phyloP scores from a whole-genome alignment of 1,140 invertebrate genomes.

The Drosophila seguyi region DNA sequence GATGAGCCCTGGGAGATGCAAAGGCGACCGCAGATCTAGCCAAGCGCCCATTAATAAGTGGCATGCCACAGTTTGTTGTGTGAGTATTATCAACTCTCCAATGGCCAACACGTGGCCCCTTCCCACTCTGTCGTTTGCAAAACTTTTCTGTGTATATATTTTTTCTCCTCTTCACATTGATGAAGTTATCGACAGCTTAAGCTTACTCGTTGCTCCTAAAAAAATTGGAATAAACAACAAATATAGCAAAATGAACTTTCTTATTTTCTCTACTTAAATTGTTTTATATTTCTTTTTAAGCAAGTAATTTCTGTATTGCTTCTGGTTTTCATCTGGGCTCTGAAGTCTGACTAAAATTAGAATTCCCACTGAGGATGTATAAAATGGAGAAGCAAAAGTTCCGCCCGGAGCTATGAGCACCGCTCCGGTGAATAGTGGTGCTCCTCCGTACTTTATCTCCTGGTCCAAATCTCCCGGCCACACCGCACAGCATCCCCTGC shows the following conservation, averaged over 20 bases:
- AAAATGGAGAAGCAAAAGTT: conserved; percentile 15
- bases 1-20: conserved; percentile 38
- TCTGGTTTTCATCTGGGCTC: too few relatives aligned
- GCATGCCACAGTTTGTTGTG: conserved; percentile 47
- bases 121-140: conserved; percentile 4
- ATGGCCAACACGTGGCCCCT: conserved; percentile 59
- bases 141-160: conserved; percentile 37
- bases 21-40: conserved; percentile 53
- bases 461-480: conserved; percentile 40
- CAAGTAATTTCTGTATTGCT: background rate
- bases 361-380: background rate
- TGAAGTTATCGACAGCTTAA: conserved; percentile 73
- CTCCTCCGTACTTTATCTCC: conserved; percentile 18
- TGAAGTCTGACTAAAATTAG: background rate
- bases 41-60: conserved; percentile 75
- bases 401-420: conserved; percentile 33
- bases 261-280: too few relatives aligned
- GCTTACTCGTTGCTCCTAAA: conserved; percentile 47
- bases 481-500: conserved; percentile 4
- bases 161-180: conserved; percentile 57
- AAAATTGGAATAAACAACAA: conserved; percentile 33
- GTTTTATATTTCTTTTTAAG: background rate
- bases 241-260: conserved; percentile 1
- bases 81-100: conserved; percentile 64
- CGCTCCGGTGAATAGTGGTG: conserved; percentile 15